Evolutionary conservation across 2,797 vertebrate genomes (phyloP), one percentile per base, ranked within the genome.

Genomic region (Choloepus didactylus): DNA sequence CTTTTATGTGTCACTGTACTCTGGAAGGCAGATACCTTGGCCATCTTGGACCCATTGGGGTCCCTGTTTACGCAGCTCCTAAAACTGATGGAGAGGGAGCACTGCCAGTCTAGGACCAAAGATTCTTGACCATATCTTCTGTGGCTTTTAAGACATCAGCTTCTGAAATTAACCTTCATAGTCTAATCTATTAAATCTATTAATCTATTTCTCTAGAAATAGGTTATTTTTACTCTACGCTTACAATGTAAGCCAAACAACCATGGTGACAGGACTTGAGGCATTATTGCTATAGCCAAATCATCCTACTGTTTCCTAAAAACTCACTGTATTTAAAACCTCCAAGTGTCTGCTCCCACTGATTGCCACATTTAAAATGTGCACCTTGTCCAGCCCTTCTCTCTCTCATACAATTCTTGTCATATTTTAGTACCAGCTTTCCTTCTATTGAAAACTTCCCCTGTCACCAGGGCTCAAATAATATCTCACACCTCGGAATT

Each of bases 11-110:
- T 9, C 11, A 31, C 6, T 72, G 21, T 75, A 11, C 29, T 59
- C 9, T 49, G 3, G 2, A 31, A 60, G 38, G 15, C 23, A 29
- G 19, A 16, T 18, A 11, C 2, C 15, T 54, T 87, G 29, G 29
- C n/a, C 6, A 0, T 21, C 7, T 18, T 12, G 18, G 9, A 70
- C 8, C 11, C n/a, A 1, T 8, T 10, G 46, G 15, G 18, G n/a
- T 23, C 14, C 27, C 5, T 82, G 12, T 1, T 0, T 46, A 2
- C 0, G 5, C 16, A 70, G 3, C 35, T 35, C 5, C 27, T 60
- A 25, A 46, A 81, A 41, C 1, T 64, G 31, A 9, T n/a, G 41
- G 38, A 62, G 8, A 73, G 41, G 46, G 10, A 44, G 0, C 8
- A 6, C 44, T 62, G 14, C 15, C 70, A 69, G 11, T 35, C 51